phyloP scores from a whole-genome alignment of 2,888 invertebrate genomes.

The Dolomedes plantarius region DNA sequence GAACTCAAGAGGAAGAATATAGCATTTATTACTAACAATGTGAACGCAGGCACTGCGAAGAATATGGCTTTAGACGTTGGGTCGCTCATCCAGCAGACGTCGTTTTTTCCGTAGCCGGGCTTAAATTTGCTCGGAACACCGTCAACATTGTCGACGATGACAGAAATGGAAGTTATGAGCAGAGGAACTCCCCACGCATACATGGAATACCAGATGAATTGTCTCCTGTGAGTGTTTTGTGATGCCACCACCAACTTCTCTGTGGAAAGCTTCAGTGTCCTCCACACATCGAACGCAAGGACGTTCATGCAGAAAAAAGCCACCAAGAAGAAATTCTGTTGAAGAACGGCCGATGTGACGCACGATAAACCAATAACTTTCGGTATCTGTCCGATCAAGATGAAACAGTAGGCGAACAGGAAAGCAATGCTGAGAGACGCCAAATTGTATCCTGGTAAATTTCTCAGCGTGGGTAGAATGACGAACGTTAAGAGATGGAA shows the following conservation, averaged over 20 bases:
- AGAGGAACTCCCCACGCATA: conserved; percentile 78
- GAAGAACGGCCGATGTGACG: conserved; percentile 62
- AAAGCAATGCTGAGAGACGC: conserved; percentile 79
- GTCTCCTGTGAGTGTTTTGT: conserved; percentile 10
- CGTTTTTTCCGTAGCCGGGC: conserved; percentile 24
- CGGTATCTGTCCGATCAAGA: conserved; percentile 77
- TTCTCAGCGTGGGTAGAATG: conserved; percentile 78
- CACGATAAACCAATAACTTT: conserved; percentile 12
- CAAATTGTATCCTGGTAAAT: conserved; percentile 79
- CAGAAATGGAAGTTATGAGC: conserved; percentile 74
- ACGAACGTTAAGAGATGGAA: conserved; percentile 78
- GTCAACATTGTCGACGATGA: conserved; percentile 44
- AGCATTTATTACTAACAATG: conserved; percentile 37
- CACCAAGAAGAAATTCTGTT: conserved; percentile 79
- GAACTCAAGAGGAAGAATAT: conserved; percentile 35
- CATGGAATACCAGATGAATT: conserved; percentile 74
- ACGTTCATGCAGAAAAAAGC: conserved; percentile 80
- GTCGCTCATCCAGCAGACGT: conserved; percentile 42
- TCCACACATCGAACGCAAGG: conserved; percentile 79
- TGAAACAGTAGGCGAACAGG: conserved; percentile 78
- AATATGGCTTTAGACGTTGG: conserved; percentile 12
- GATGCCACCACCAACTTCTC: conserved; percentile 75
- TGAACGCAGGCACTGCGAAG: conserved; percentile 35
- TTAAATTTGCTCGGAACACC: conserved; percentile 7
- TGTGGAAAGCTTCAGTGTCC: conserved; percentile 77